Evolutionary conservation across 2,797 vertebrate species (phyloP), one percentile per base, ranked within the genome.

Genomic region (Enteromius unitaeniatus): DNA sequence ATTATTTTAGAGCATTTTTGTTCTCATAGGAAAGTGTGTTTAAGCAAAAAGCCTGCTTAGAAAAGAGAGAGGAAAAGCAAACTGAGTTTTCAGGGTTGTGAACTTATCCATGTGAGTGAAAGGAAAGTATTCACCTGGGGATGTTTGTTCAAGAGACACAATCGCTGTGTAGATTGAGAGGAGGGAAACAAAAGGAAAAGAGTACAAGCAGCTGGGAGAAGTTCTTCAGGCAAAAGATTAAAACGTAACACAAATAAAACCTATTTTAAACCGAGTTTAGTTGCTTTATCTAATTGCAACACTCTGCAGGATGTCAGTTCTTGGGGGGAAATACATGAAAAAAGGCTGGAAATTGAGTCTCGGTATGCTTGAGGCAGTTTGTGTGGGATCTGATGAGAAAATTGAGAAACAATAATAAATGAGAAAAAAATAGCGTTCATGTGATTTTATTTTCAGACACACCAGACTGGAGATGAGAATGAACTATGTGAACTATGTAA

Each of bases 21-120:
- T 74, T 51, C 55, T 81, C 4, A 19, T 15, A 73, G 53, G 3
- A 34, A 37, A 47, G 19, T 64, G 17, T 40, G 26, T 72, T 64
- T 17, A 74, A 64, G 21, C 28, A 82, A 64, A 74, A 31, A 64
- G 51, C 45, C 17, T 17, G 68, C 14, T 72, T 72, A 60, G 37
- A 72, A 72, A 60, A 62, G 31, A 37, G 21, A 49, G 21, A 64
- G 28, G 21, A 64, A 64, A 85, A 47, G 31, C 79, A 73, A 78
- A 85, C 42, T 23, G 47, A 69, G 21, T 64, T 88, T 78, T 86
- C 70, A 60, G 68, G 53, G 77, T 72, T 79, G 79, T 79, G 69
- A 84, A 78, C 55, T 40, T 62, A 80, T 85, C 47, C 85, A 79
- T 82, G 75, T 34, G 28, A 82, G 72, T 28, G 26, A 82, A 65